A percentile compares a stretch with the other conserved stretches of the same genome.
Conservation (phyloP, 2,113 vertebrate species). For the Ceyx cyanopectus region DNA sequence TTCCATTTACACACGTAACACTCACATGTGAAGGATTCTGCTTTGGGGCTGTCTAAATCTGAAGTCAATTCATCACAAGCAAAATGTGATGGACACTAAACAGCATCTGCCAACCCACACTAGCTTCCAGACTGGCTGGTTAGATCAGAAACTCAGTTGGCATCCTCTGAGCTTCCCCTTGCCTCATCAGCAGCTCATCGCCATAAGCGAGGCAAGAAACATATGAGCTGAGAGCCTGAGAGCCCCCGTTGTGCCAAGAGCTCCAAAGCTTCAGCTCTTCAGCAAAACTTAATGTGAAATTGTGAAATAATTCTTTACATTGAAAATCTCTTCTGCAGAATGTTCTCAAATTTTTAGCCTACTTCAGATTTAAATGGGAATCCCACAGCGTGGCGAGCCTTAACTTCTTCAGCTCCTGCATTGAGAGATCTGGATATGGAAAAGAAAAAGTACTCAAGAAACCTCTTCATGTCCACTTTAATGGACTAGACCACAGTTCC, state of each 20-base stretch:
- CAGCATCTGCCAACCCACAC: neutral
- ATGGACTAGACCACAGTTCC: neutral
- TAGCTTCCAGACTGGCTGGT: neutral
- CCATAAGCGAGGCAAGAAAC: neutral
- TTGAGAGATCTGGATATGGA: neutral
- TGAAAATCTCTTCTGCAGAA: neutral
- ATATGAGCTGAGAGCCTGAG: rapidly evolving
- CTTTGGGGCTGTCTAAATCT: neutral
- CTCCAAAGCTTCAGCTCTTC: neutral
- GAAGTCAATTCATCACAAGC: neutral
- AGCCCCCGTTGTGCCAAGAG: rapidly evolving
- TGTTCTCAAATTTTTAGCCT: neutral
- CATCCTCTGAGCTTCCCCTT: rapidly evolving
- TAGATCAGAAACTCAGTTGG: neutral
- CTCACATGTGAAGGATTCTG: neutral
- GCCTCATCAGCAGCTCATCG: neutral
- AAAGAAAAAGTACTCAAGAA: neutral
- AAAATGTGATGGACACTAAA: neutral
- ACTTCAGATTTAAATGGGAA: neutral
- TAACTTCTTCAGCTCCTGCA: neutral
- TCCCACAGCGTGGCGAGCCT: neutral
- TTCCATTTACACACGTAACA: neutral
- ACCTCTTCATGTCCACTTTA: neutral
- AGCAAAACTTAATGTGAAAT: rapidly evolving
- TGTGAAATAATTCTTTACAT: neutral